Conservation (phyloP, 64 coral and sea anemone genomes). For the Montipora efflorescens region DNA sequence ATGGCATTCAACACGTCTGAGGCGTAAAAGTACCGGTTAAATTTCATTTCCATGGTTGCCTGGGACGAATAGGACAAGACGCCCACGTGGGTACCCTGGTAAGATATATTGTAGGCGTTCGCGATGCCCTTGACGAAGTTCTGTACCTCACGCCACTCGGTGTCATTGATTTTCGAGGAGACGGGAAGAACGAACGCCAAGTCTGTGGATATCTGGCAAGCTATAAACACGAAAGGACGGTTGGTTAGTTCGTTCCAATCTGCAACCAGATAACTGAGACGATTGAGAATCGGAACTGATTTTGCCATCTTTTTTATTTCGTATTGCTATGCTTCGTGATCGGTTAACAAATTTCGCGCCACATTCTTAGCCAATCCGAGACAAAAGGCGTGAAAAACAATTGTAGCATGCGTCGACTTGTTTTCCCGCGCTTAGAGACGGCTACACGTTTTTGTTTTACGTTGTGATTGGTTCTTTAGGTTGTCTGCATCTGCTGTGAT, state of each 20-base stretch:
- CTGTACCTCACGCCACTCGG: conserved; percentile 88
- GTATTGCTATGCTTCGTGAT: too few relatives aligned
- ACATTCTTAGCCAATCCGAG: too few relatives aligned
- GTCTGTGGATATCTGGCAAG: conserved; percentile 74
- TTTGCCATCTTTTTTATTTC: too few relatives aligned
- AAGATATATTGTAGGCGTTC: conserved; percentile 86
- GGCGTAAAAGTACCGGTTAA: conserved; percentile 88
- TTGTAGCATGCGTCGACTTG: too few relatives aligned
- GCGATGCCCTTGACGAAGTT: conserved; percentile 88
- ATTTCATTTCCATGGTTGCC: conserved; percentile 90
- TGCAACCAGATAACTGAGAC: neutral
- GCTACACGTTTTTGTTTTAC: too few relatives aligned
- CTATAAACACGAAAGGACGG: conserved; percentile 13
- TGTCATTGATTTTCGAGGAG: conserved; percentile 94
- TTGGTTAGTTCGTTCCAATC: neutral
- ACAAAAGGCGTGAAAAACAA: too few relatives aligned
- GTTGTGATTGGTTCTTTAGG: too few relatives aligned
- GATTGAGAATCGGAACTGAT: too few relatives aligned
- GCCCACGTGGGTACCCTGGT: conserved; percentile 90
- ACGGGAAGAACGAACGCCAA: conserved; percentile 82
- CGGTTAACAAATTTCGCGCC: too few relatives aligned
- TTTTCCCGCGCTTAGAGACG: too few relatives aligned
- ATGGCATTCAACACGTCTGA: conserved; percentile 83
- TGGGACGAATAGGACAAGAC: conserved; percentile 90
- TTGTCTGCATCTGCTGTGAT: too few relatives aligned